Evolutionary conservation across 1,140 invertebrate species (phyloP).

Genomic region (Halyomorpha halys): DNA sequence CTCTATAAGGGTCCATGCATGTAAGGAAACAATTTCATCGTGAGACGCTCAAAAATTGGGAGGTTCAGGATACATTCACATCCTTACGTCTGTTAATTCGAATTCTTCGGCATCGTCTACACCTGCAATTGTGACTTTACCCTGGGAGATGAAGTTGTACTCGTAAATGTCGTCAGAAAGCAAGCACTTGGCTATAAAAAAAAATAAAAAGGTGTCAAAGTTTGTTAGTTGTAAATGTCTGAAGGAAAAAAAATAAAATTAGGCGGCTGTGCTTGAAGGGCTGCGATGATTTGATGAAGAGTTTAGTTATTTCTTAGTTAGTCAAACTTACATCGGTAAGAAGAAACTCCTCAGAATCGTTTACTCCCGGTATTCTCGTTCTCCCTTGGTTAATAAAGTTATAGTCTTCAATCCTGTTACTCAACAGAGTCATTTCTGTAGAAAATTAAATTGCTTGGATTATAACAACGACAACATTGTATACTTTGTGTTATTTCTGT

Average conservation of each 20-base stretch:
- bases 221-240: too few relatives aligned
- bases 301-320: neutral
- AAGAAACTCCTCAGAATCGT: slow-evolving; percentile 90
- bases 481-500: too few relatives aligned
- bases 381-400: slow-evolving; percentile 94
- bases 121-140: slow-evolving; percentile 60
- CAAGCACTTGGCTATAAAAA: slow-evolving; percentile 39
- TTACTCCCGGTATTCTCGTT: slow-evolving; percentile 87
- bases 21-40: slow-evolving; percentile 6
- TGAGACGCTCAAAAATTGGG: neutral
- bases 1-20: too few relatives aligned
- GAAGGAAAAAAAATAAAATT: too few relatives aligned
- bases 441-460: slow-evolving; percentile 14
- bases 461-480: slow-evolving; percentile 11
- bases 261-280: too few relatives aligned
- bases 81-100: slow-evolving; percentile 57
- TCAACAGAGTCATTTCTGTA: slow-evolving; percentile 56
- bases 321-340: slow-evolving; percentile 80
- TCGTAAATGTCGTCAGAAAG: slow-evolving; percentile 53
- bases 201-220: neutral
- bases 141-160: slow-evolving; percentile 66
- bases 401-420: slow-evolving; percentile 80
- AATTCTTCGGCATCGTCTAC: slow-evolving; percentile 69
- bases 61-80: neutral
- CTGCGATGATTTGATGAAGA: too few relatives aligned